Base-by-base conservation (phyloP, 1,140 invertebrate species). In the Drosophila erecta region DNA sequence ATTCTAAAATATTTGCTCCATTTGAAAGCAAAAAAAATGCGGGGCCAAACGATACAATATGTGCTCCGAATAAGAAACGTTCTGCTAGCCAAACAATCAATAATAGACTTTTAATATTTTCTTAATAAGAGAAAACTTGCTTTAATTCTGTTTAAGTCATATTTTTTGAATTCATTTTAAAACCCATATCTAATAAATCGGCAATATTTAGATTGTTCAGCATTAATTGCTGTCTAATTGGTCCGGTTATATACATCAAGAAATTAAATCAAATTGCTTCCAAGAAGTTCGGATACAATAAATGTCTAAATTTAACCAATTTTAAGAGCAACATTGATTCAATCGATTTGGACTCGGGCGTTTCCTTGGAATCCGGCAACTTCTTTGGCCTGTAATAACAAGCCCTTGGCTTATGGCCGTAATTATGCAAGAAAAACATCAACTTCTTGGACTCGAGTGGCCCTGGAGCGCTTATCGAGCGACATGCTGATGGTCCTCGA, bases 351-450 rank as follows among this genome's bases (percentile, higher is more conserved):
- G 17, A 38, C 44, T 71, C 38, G n/a, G 41, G 50, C 41, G 59
- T 30, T 8, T 67, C 47, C 50, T 10, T n/a, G 41, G 27, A 53
- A 62, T 41, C 24, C 30, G 27, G 30, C 46, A n/a, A 67, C 37
- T 53, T 37, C 40, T 38, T 53, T 46, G 55, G 81, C 77, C 81
- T 86, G 81, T 50, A 70, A 81, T 56, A 83, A 83, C 74, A 83
- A 74, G 49, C 27, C 47, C 15, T 59, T 30, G 50, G 62, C 46
- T 47, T 55, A 54, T 27, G 62, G 38, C n/a, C 33, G 53, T 53
- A 75, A 64, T 85, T 72, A 81, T 57, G 44, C 49, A 79, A 76
- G 72, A 62, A 76, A 76, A 77, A 67, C 80, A 84, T 53, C 35
- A 79, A 84, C 71, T 84, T 64, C 43, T 73, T 37, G n/a, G 27